These are phyloP conservation scores for Hermaeophaga mercurialis DNA, from an alignment of 2,888 invertebrate genomes.

Conservation along the genomic window DNA sequence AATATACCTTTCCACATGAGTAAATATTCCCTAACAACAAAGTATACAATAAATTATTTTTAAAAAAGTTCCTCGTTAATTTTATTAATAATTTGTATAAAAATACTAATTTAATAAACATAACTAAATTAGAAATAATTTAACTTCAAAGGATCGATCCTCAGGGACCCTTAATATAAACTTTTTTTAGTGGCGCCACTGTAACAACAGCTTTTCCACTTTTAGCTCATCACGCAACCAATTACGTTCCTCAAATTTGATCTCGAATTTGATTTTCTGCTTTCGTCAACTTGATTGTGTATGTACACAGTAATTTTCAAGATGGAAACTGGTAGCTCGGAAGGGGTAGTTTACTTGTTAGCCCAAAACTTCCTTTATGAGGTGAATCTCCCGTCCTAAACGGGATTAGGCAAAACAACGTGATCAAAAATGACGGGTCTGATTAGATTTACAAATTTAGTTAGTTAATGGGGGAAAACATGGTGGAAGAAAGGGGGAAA, in stretches of 20 bases:
- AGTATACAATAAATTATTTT: too few species aligned
- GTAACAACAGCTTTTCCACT: neutral
- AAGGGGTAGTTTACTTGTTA: slow-evolving; percentile 22
- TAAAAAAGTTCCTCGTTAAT: too few species aligned
- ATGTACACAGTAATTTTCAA: slow-evolving; percentile 26
- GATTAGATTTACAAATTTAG: slow-evolving; percentile 15
- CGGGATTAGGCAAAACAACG: slow-evolving; percentile 13
- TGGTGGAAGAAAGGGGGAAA: neutral
- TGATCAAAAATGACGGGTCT: slow-evolving; percentile 19
- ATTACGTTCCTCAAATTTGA: slow-evolving; percentile 25
- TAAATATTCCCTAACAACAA: too few species aligned
- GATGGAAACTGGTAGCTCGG: slow-evolving; percentile 16
- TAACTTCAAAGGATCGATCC: too few species aligned
- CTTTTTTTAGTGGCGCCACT: neutral
- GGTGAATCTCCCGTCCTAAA: slow-evolving; percentile 15
- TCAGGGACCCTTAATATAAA: too few species aligned
- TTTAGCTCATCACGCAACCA: slow-evolving; percentile 18
- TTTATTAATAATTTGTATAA: too few species aligned
- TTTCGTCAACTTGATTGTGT: slow-evolving; percentile 24
- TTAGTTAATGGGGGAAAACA: slow-evolving; percentile 8
- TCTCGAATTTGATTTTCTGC: slow-evolving; percentile 24
- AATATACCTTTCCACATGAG: too few species aligned
- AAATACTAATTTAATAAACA: too few species aligned
- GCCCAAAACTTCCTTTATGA: slow-evolving; percentile 18
- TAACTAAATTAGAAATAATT: too few species aligned